Evolutionary conservation across 1,140 invertebrate species (phyloP).

Genomic region (Nymphalis io): DNA sequence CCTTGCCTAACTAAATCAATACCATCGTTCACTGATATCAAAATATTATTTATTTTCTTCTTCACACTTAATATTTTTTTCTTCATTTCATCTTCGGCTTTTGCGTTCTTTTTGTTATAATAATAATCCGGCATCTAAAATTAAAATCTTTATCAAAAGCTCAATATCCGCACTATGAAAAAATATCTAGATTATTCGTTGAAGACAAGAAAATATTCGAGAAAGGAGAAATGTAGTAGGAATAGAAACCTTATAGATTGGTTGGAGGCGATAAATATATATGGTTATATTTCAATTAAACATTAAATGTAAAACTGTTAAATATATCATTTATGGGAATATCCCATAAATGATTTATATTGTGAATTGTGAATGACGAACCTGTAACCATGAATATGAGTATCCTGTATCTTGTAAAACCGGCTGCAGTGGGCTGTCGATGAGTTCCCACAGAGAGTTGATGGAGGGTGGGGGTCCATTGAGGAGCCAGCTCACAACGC

Average conservation of each 20-base stretch:
- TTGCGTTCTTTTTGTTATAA: slow-evolving; percentile 52
- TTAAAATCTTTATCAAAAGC: not conserved
- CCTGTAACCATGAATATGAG: slow-evolving; percentile 60
- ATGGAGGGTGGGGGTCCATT: slow-evolving; percentile 63
- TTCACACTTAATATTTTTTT: slow-evolving; percentile 61
- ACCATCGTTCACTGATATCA: slow-evolving; percentile 51
- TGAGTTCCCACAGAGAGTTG: slow-evolving; percentile 55
- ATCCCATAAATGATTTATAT: no score
- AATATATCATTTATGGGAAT: no score
- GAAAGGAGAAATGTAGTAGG: no score
- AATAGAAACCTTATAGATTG: no score
- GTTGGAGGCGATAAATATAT: no score
- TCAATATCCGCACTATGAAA: not conserved
- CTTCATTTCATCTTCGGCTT: slow-evolving; percentile 62
- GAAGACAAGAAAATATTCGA: not conserved
- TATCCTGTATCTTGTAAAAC: slow-evolving; percentile 69
- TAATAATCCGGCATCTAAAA: slow-evolving; percentile 56
- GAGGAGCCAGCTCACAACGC: slow-evolving; percentile 72
- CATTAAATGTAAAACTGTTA: no score
- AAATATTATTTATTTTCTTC: slow-evolving; percentile 51
- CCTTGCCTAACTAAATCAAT: slow-evolving; percentile 65
- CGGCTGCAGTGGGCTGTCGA: slow-evolving; percentile 58
- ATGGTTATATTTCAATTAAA: no score
- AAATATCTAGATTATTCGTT: slow-evolving; percentile 2
- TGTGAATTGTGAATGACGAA: slow-evolving; percentile 12